Conservation (phyloP, 1,140 invertebrate species). For the Zaprionus lachaisei region DNA sequence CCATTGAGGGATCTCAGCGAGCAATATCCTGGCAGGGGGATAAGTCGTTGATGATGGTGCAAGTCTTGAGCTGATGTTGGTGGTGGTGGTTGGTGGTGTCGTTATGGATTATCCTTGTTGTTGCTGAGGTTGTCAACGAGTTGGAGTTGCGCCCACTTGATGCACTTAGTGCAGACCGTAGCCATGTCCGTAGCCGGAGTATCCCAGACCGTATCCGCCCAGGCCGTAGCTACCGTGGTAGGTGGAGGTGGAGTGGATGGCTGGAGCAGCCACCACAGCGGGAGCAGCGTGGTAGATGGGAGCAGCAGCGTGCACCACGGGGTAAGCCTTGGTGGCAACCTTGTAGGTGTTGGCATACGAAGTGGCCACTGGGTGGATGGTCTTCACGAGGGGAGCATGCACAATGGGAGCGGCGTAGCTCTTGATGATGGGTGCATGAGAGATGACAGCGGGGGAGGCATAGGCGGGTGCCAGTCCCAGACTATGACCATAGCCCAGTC, state of each 20-base stretch:
- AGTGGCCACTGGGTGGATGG: conserved; percentile 85
- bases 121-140: conserved; percentile 53
- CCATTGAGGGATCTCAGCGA: conserved; percentile 34
- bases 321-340: conserved; percentile 83
- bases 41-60: conserved; percentile 11
- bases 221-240: conserved; percentile 54
- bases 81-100: conserved; percentile 11
- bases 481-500: conserved; percentile 53
- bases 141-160: neutral
- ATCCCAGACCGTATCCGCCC: conserved; percentile 57
- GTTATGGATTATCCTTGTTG: conserved; percentile 5
- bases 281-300: conserved; percentile 75
- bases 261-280: conserved; percentile 72
- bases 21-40: neutral
- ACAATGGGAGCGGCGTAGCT: conserved; percentile 81
- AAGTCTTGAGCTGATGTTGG: conserved; percentile 1
- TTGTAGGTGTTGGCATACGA: conserved; percentile 87
- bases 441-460: conserved; percentile 64
- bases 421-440: conserved; percentile 77
- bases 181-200: conserved; percentile 54
- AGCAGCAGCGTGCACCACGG: conserved; percentile 77
- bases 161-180: conserved; percentile 67
- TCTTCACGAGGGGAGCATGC: conserved; percentile 75
- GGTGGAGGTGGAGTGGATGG: conserved; percentile 75
- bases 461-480: conserved; percentile 58